A percentile compares a stretch with the other conserved stretches of the same genome.
Conservation (phyloP, 2,113 vertebrate genomes). For the Amblyornis subalaris region DNA sequence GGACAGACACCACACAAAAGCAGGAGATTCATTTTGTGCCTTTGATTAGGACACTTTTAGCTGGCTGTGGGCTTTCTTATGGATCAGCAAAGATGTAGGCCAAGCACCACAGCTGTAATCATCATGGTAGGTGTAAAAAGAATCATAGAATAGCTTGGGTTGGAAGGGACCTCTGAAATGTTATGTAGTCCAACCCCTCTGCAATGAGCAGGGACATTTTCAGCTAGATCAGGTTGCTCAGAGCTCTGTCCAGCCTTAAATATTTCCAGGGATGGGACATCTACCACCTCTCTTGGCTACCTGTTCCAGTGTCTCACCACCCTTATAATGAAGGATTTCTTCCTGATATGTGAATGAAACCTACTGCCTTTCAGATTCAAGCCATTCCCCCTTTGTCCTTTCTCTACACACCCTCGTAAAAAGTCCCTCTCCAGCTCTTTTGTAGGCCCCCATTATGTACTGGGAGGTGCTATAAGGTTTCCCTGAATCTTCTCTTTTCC, state of each 20-base stretch:
- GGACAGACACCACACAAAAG: background rate
- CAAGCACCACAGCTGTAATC: background rate
- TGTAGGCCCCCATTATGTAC: background rate
- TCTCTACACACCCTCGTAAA: background rate
- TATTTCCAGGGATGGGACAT: background rate
- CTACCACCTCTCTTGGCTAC: background rate
- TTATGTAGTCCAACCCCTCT: background rate
- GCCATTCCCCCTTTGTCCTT: background rate
- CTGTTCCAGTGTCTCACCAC: background rate
- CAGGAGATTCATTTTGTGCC: rapidly evolving
- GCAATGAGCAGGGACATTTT: background rate
- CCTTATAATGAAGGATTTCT: background rate
- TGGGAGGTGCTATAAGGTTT: background rate
- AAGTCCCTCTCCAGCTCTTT: background rate
- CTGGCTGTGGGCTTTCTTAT: background rate
- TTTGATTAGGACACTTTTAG: background rate
- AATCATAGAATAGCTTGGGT: background rate
- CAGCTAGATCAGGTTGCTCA: background rate
- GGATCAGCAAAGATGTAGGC: background rate
- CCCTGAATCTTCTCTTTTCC: background rate
- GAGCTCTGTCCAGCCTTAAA: background rate
- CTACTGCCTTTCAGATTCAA: background rate
- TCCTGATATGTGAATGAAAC: rapidly evolving
- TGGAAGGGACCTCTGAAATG: background rate
- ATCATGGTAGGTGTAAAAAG: background rate